Percentiles rank a stretch among this genome's conserved stretches.
These are phyloP conservation scores for Zaprionus ornatus DNA, from an alignment of 1,140 invertebrate genomes.

Conservation along the genomic window DNA sequence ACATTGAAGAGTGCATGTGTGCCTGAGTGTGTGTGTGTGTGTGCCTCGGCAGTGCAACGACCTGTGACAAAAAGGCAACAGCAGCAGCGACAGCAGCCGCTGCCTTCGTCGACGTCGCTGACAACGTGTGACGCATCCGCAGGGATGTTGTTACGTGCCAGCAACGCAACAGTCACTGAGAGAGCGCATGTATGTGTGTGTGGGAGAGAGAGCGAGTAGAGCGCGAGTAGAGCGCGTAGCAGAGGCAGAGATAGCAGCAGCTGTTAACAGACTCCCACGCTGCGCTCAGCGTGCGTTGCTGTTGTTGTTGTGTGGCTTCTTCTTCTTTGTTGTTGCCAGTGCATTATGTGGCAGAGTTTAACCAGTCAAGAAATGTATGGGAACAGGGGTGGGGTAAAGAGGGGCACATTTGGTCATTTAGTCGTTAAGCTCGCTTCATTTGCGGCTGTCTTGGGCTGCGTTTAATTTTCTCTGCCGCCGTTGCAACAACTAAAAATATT, in stretches of 20 bases:
- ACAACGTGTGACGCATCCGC: slow-evolving; percentile 73
- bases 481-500: slow-evolving; percentile 59
- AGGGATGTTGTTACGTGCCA: slow-evolving; percentile 76
- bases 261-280: slow-evolving; percentile 81
- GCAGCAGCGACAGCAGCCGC: slow-evolving; percentile 40
- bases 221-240: slow-evolving; percentile 11
- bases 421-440: slow-evolving; percentile 56
- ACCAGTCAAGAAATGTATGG: neutral
- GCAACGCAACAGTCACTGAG: slow-evolving; percentile 40
- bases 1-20: slow-evolving; percentile 31
- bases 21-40: slow-evolving; percentile 35
- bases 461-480: slow-evolving; percentile 62
- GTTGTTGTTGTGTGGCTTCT: slow-evolving; percentile 45
- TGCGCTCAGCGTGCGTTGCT: slow-evolving; percentile 49
- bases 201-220: slow-evolving; percentile 11
- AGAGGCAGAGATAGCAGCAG: slow-evolving; percentile 52
- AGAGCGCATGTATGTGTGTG: slow-evolving; percentile 13
- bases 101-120: slow-evolving; percentile 32
- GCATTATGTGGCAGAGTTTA: slow-evolving; percentile 31
- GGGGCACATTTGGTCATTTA: slow-evolving; percentile 33
- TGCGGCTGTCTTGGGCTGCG: slow-evolving; percentile 52
- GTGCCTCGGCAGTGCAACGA: slow-evolving; percentile 68
- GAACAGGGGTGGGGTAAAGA: neutral
- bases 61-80: slow-evolving; percentile 78
- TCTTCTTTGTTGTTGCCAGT: slow-evolving; percentile 14